These are phyloP conservation scores for Clavelina lepadiformis DNA, from an alignment of 23 tunicate genomes.

Conservation along the genomic window DNA sequence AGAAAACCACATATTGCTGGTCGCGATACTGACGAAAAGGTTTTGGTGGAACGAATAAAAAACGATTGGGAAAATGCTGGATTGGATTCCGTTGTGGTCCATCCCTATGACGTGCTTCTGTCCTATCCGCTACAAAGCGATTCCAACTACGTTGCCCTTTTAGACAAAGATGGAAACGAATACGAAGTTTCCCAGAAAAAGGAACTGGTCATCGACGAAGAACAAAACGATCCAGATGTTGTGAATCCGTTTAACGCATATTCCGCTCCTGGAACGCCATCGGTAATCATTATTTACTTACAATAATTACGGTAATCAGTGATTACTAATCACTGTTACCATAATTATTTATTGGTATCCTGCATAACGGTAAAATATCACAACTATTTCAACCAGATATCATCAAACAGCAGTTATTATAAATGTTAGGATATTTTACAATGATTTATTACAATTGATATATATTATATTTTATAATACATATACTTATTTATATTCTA, in stretches of 20 bases:
- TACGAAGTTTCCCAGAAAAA: slow-evolving; percentile 37
- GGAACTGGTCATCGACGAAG: slow-evolving; percentile 57
- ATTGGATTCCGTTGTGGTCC: slow-evolving; percentile 39
- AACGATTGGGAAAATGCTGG: slow-evolving; percentile 42
- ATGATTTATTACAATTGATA: too few species aligned
- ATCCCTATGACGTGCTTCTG: slow-evolving; percentile 67
- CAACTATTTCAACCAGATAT: too few species aligned
- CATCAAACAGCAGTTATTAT: too few species aligned
- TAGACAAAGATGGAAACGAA: slow-evolving; percentile 25
- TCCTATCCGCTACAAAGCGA: slow-evolving; percentile 75
- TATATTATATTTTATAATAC: too few species aligned
- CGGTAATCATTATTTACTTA: too few species aligned
- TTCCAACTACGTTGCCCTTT: slow-evolving; percentile 51
- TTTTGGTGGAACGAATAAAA: slow-evolving; percentile 43
- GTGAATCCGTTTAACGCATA: slow-evolving; percentile 89
- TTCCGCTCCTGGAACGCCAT: slow-evolving; percentile 54
- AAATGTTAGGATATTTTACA: too few species aligned
- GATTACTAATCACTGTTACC: too few species aligned
- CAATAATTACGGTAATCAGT: too few species aligned
- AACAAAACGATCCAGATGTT: slow-evolving; percentile 62
- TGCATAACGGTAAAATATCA: too few species aligned
- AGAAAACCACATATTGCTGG: slow-evolving; percentile 73
- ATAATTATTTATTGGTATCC: too few species aligned
- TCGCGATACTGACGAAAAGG: slow-evolving; percentile 48
- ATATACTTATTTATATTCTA: too few species aligned